phyloP scores from a whole-genome alignment of 2,113 vertebrate genomes.

The Rattus rattus region DNA sequence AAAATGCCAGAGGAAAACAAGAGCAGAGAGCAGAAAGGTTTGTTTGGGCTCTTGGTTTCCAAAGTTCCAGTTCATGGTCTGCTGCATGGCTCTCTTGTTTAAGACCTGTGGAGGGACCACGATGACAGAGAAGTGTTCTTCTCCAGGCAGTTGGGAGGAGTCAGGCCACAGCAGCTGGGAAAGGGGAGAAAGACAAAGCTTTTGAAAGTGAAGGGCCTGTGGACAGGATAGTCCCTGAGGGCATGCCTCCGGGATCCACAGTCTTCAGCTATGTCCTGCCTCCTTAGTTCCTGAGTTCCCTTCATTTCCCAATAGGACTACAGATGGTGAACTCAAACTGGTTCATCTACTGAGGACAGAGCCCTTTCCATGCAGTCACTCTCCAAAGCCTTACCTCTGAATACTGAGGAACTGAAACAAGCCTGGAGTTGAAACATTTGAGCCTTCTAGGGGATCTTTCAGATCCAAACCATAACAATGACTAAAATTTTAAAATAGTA shows the following conservation, averaged over 20 bases:
- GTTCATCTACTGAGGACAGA: not conserved
- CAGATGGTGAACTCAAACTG: not conserved
- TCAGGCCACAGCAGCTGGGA: no score
- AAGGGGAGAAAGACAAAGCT: not conserved
- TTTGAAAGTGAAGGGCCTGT: not conserved
- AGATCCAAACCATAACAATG: not conserved
- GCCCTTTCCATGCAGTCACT: not conserved
- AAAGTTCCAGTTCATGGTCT: not conserved
- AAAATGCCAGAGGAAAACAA: not conserved
- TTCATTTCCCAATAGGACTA: not conserved
- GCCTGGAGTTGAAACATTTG: not conserved
- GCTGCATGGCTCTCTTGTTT: not conserved
- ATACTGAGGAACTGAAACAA: not conserved
- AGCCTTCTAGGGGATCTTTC: not conserved
- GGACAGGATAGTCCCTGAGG: not conserved
- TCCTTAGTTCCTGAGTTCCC: not conserved
- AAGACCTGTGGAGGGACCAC: no score
- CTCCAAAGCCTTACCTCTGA: not conserved
- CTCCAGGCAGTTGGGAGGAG: no score
- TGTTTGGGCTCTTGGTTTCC: not conserved
- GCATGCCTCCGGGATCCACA: not conserved
- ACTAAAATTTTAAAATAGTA: conserved; percentile 20
- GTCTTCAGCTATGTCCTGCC: not conserved
- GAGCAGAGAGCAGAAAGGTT: not conserved
- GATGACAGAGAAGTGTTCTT: not conserved